phyloP scores from a whole-genome alignment of 2,113 vertebrate genomes.

The Eleginops maclovinus region DNA sequence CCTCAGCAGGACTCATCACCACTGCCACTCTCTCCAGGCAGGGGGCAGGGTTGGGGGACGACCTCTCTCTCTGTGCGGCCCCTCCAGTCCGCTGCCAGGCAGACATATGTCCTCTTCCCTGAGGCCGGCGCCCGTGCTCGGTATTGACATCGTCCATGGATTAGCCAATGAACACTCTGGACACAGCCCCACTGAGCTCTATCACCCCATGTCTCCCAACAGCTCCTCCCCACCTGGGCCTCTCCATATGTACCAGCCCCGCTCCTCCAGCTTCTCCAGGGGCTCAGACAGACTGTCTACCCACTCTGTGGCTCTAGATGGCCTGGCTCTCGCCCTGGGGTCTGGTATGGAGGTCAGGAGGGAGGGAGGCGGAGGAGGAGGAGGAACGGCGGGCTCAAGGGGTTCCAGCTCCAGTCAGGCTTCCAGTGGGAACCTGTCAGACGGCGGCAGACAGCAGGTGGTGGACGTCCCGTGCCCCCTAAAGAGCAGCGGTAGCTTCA shows the following conservation, averaged over 20 bases:
- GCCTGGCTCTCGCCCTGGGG: conserved; percentile 48
- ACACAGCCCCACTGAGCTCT: conserved; percentile 72
- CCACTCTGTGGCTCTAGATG: conserved; percentile 75
- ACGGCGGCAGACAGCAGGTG: conserved; percentile 82
- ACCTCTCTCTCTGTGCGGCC: conserved; percentile 83
- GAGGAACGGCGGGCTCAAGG: conserved; percentile 79
- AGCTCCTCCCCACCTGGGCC: conserved; percentile 72
- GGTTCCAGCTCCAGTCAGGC: conserved; percentile 89
- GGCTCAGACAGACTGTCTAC: conserved; percentile 78
- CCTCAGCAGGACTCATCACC: conserved; percentile 89
- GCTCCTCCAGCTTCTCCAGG: conserved; percentile 83
- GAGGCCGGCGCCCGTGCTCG: conserved; percentile 69
- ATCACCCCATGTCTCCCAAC: conserved; percentile 71
- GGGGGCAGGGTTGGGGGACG: conserved; percentile 79
- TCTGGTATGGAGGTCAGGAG: conserved; percentile 79
- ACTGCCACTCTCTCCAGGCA: conserved; percentile 86
- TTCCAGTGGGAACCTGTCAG: conserved; percentile 87
- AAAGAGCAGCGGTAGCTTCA: conserved; percentile 78
- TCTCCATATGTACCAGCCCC: conserved; percentile 71
- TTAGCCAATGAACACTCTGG: conserved; percentile 63
- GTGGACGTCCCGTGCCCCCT: conserved; percentile 81
- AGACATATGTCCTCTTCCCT: conserved; percentile 78
- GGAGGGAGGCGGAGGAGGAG: conserved; percentile 72
- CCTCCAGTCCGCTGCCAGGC: conserved; percentile 87
- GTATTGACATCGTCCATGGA: conserved; percentile 76